Evolutionary conservation across 2,113 vertebrate species (phyloP).

Genomic region (Anhinga anhinga): DNA sequence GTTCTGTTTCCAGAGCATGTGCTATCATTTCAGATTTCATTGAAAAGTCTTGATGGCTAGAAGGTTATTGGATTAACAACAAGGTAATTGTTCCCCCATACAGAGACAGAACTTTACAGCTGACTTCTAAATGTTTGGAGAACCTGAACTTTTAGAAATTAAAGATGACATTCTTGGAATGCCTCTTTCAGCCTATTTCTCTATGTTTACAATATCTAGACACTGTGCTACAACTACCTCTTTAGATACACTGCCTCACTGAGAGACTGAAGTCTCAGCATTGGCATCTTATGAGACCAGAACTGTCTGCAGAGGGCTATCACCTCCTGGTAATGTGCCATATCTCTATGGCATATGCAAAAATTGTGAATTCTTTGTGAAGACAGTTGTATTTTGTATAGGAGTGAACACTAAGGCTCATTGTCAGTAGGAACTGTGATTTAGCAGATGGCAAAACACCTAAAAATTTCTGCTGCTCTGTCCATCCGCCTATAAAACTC

Average conservation of each 20-base stretch:
- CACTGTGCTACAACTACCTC: background rate
- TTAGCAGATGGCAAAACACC: background rate
- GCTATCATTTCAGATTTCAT: background rate
- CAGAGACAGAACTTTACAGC: background rate
- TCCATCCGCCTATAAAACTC: background rate
- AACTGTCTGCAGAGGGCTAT: background rate
- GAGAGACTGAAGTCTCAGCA: background rate
- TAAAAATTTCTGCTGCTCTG: background rate
- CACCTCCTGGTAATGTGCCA: background rate
- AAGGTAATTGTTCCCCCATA: too few relatives aligned
- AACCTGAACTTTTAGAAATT: background rate
- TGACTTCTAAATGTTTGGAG: background rate
- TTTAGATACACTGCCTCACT: too few relatives aligned
- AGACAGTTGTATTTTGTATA: background rate
- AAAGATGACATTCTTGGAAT: background rate
- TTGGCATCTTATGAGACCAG: background rate
- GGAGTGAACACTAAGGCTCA: background rate
- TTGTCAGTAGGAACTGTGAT: background rate
- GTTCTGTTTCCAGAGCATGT: background rate
- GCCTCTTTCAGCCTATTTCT: background rate
- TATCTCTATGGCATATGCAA: background rate
- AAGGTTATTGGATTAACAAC: too few relatives aligned
- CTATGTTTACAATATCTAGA: background rate
- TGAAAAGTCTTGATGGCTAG: too few relatives aligned
- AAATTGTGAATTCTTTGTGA: background rate